phyloP scores from a whole-genome alignment of 1,140 invertebrate species.

The Dysdera silvatica region DNA sequence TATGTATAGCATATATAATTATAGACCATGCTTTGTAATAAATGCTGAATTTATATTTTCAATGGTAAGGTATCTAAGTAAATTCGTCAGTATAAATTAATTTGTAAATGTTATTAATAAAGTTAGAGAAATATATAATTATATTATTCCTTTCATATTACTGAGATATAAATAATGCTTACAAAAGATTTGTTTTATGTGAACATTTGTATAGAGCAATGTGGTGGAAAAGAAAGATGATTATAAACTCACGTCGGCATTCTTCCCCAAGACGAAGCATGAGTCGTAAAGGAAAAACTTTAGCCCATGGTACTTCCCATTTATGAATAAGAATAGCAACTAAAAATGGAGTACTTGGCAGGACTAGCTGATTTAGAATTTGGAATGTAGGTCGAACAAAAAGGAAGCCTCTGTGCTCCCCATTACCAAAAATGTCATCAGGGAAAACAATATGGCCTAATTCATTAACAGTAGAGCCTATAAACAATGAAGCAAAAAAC shows the following conservation, averaged over 20 bases:
- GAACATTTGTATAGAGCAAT: too few relatives aligned
- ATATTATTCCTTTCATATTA: too few relatives aligned
- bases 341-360: slow-evolving; percentile 67
- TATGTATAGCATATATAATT: too few relatives aligned
- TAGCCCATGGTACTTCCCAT: slow-evolving; percentile 80
- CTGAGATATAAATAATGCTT: too few relatives aligned
- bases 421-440: slow-evolving; percentile 60
- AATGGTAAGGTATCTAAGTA: too few relatives aligned
- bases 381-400: slow-evolving; percentile 75
- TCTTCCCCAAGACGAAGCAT: slow-evolving; percentile 74
- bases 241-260: slow-evolving; percentile 55
- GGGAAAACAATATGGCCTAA: slow-evolving; percentile 58
- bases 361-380: slow-evolving; percentile 65
- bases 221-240: background rate
- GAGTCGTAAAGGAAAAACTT: slow-evolving; percentile 69
- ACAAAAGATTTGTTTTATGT: too few relatives aligned
- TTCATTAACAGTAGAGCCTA: slow-evolving; percentile 63
- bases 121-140: background rate
- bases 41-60: too few relatives aligned
- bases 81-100: too few relatives aligned
- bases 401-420: slow-evolving; percentile 74
- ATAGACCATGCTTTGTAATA: too few relatives aligned
- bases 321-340: slow-evolving; percentile 73
- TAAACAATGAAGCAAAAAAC: slow-evolving; percentile 34
- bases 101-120: too few relatives aligned